Evolutionary conservation across 2,797 vertebrate species (phyloP), one percentile per base, ranked within the genome.

Genomic region (Falco biarmicus): DNA sequence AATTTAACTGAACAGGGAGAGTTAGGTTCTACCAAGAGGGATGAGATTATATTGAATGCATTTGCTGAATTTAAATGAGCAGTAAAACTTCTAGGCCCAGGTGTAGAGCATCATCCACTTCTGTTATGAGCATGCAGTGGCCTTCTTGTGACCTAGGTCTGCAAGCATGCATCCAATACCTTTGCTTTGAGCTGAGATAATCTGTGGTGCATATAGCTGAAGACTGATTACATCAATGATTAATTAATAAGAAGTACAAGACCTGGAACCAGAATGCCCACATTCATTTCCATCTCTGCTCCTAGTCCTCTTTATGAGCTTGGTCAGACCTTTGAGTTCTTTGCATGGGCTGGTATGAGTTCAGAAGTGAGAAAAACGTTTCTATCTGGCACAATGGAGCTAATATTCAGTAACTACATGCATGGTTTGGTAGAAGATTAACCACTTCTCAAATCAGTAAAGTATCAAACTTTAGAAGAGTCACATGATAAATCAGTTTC

Each of bases 61-160:
- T 28, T 39, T 54, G 5, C 26, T 79, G 60, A 28, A 28, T 57
- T 64, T 66, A 41, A 41, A 6, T 4, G 3, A 50, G 50, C 0
- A 60, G 14, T 11, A 41, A 53, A 77, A 34, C 4, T 4, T 11
- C 18, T 9, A 34, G 53, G 21, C 21, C 28, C 53, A 54, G 22
- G 24, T 64, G 31, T 5, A 45, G 28, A 54, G 7, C 41, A 43
- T 48, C 88, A 37, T 2, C 59, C 22, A 10, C 47, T 56, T 59
- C 48, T 45, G 3, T 25, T 39, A 17, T 0, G 2, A 87, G 10
- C 31, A 39, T 43, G 14, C 0, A 0, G 8, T 3, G 15, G 2
- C 1, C 83, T 45, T 32, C n/a, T 37, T 63, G 17, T 65, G 21
- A 43, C 15, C 63, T 17, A 15, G 37, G 26, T 20, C 41, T 69